Evolutionary conservation across 2,797 vertebrate species (phyloP), one percentile per base, ranked within the genome.

Genomic region (Anas georgica): DNA sequence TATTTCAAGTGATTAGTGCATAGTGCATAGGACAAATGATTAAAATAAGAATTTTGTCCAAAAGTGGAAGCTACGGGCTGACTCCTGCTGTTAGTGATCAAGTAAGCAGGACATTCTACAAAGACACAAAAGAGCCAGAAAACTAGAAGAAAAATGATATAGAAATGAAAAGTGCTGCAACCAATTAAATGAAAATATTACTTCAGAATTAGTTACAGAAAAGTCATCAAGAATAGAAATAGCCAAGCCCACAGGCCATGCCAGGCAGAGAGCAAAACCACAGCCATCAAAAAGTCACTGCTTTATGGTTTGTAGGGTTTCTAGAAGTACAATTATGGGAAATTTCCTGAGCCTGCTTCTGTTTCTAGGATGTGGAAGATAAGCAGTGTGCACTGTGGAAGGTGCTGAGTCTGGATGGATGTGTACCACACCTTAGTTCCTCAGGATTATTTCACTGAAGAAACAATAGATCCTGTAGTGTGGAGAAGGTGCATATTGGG

Each of bases 101-200:
- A 21, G 43, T 31, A 52, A 83, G 39, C 16, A 56, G 46, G 22
- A 91, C 50, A 28, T 25, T 43, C 6, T 39, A 12, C 46, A 35
- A 92, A 39, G 76, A 46, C 45, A 67, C 26, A 55, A 69, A 89
- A 76, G 29, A 70, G 14, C 7, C 17, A 52, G 29, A 77, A 18
- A 89, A 68, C 12, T 52, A 73, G 8, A 74, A 86, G 31, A 73
- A 83, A 95, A 83, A n/a, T 28, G 39, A 59, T 16, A 48, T 35
- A 77, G 43, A 83, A 66, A 48, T 60, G 5, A 75, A 56, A 43
- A 59, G 9, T 54, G 35, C 62, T 68, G n/a, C 62, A 83, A 78
- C 64, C 16, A 78, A 60, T 55, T 35, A 81, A 7, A 58, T 55
- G 4, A 76, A 86, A 92, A 83, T 89, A 20, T 15, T 50, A 4